A percentile compares a stretch with the other conserved stretches of the same genome.
Evolutionary conservation across 2,113 vertebrate genomes (phyloP).

Genomic region (Acinonyx jubatus): DNA sequence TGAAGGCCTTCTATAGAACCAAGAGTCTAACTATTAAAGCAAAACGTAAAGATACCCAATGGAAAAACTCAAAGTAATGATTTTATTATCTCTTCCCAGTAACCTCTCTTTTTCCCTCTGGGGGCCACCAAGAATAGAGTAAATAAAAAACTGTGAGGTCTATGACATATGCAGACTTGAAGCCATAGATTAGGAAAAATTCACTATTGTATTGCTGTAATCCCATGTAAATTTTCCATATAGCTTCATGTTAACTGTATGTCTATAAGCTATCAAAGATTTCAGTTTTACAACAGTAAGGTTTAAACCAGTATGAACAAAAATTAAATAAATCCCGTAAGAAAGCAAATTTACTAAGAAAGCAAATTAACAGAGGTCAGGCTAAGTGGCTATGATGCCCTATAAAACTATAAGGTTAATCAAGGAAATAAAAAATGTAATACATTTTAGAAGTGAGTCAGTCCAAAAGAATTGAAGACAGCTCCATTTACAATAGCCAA

Average conservation of each 20-base stretch:
- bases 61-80: not conserved
- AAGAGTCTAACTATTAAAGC: not conserved
- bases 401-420: slow-evolving; percentile 82
- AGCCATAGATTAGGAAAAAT: not conserved
- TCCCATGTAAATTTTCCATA: not conserved
- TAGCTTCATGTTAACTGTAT: not conserved
- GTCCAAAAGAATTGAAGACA: not conserved
- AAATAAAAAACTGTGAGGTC: not conserved
- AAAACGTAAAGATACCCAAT: not conserved
- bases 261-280: not conserved
- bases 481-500: not conserved
- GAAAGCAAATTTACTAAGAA: no score
- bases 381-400: slow-evolving; percentile 74
- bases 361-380: slow-evolving; percentile 81
- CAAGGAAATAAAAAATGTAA: slow-evolving; percentile 79
- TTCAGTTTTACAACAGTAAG: slow-evolving; percentile 73
- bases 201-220: slow-evolving; percentile 16
- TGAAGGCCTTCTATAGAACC: slow-evolving; percentile 23
- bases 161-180: not conserved
- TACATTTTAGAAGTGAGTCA: slow-evolving; percentile 8
- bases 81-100: not conserved
- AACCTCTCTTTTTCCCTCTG: not conserved
- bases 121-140: not conserved
- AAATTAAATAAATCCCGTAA: slow-evolving; percentile 80
- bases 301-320: slow-evolving; percentile 79